Evolutionary conservation across 2,113 vertebrate genomes (phyloP).

Genomic region (Callopanchax toddi): DNA sequence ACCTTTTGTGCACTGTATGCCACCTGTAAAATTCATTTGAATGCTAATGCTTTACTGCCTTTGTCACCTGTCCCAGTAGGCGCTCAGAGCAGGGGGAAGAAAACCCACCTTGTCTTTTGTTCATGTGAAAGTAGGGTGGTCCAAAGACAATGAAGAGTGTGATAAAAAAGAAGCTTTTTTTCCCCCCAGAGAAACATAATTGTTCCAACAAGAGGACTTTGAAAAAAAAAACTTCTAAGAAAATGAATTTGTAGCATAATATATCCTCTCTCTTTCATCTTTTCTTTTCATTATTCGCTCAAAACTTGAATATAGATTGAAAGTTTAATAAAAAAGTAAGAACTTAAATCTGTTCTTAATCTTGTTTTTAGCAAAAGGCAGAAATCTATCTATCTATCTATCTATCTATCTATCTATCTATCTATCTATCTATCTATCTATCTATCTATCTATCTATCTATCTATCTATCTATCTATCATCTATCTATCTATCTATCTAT

Average conservation of each 20-base stretch:
- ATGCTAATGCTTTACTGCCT: conserved; percentile 46
- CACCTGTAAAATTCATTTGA: conserved; percentile 70
- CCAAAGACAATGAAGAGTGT: conserved; percentile 10
- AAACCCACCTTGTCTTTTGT: conserved; percentile 9
- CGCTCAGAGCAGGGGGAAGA: conserved; percentile 6
- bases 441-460: too few relatives aligned
- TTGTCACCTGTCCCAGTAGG: conserved; percentile 39
- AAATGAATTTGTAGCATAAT: conserved; percentile 18
- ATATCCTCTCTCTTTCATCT: conserved; percentile 27
- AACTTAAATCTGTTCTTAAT: not conserved
- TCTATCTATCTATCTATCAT: too few relatives aligned
- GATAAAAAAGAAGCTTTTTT: conserved; percentile 13
- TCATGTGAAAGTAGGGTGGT: conserved; percentile 21
- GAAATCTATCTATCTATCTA: not conserved
- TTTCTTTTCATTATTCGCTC: conserved; percentile 18
- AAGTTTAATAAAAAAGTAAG: conserved; percentile 12
- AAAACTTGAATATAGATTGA: conserved; percentile 6
- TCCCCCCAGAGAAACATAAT: not conserved
- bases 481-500: too few relatives aligned
- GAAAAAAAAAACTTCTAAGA: conserved; percentile 14
- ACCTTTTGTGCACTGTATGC: conserved; percentile 55
- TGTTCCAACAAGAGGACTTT: conserved; percentile 8
- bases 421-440: not conserved
- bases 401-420: not conserved
- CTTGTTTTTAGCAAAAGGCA: not conserved